Base-by-base conservation (phyloP, 2,797 vertebrate genomes). In the Chiroxiphia lanceolata region DNA sequence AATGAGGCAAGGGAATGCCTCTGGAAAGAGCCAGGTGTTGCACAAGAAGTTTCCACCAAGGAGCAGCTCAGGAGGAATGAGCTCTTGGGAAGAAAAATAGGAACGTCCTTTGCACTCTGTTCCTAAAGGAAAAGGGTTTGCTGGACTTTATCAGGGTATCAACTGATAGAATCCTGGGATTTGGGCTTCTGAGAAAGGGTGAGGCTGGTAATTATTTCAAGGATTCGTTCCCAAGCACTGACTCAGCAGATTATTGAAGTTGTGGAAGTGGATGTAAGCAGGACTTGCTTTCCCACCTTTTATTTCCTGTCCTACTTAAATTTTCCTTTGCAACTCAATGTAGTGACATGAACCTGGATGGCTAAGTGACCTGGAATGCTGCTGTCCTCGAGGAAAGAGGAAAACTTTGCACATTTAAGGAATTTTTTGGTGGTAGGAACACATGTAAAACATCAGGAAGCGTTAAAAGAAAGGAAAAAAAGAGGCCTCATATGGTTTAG, bases 381-480 rank as follows among this genome's bases (percentile, higher is more conserved):
- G 8, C 25, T 87, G 50, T 36, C 54, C 80, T 40, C 10, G 14
- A 45, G 63, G 31, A 53, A 63, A 59, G 20, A 51, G 40, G 34
- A 14, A 51, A 23, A 10, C n/a, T 5, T 51, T 33, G 3, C 0
- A 0, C 25, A 0, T 21, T 26, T 6, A 15, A 38, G 33, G 31
- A 3, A 1, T 27, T 42, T 70, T 85, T 59, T 69, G 34, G 27
- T 60, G 59, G 9, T 79, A 10, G 70, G 27, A 40, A 0, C 8
- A 12, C 21, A 25, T 0, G 0, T 16, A 26, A 53, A 75, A 25
- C 11, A 0, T 1, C 3, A 20, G 47, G 27, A 27, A 14, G 19
- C 15, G 0, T 84, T 45, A 69, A 15, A 4, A 36, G 31, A 40
- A 42, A 0, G 11, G 7, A 48, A 42, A 5, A 27, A 27, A 48